Evolutionary conservation across 2,888 invertebrate species (phyloP).

Genomic region (Drosophila atroscutellata): DNA sequence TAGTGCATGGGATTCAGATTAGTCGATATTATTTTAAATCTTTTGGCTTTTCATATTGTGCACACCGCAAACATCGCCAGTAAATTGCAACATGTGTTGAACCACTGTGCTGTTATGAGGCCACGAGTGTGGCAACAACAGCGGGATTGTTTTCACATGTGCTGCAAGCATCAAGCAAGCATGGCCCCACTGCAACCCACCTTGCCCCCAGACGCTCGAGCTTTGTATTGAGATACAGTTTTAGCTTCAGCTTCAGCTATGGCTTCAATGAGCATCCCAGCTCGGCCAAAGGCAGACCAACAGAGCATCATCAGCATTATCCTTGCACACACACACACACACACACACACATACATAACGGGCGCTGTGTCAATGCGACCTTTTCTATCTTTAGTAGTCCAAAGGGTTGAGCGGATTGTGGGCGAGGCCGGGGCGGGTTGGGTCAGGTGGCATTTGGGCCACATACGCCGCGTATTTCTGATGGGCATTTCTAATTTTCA

Average conservation of each 20-base stretch:
- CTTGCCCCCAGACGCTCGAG: neutral
- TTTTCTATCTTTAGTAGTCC: constrained; percentile 54
- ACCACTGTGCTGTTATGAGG: constrained; percentile 51
- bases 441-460: constrained; percentile 22
- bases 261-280: constrained; percentile 23
- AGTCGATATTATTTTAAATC: neutral
- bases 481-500: constrained; percentile 83
- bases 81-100: neutral
- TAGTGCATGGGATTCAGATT: neutral
- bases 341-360: constrained; percentile 37
- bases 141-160: constrained; percentile 53
- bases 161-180: constrained; percentile 35
- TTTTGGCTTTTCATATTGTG: neutral
- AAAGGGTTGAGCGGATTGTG: constrained; percentile 21
- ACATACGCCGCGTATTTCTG: constrained; percentile 70
- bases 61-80: neutral
- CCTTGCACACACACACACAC: constrained; percentile 43
- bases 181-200: neutral
- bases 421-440: constrained; percentile 4
- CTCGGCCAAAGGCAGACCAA: constrained; percentile 28
- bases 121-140: constrained; percentile 39
- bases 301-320: constrained; percentile 70
- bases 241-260: constrained; percentile 18
- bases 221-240: neutral
- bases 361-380: constrained; percentile 64